Conservation (phyloP, 2,113 vertebrate species). For the Malaclemys terrapin region DNA sequence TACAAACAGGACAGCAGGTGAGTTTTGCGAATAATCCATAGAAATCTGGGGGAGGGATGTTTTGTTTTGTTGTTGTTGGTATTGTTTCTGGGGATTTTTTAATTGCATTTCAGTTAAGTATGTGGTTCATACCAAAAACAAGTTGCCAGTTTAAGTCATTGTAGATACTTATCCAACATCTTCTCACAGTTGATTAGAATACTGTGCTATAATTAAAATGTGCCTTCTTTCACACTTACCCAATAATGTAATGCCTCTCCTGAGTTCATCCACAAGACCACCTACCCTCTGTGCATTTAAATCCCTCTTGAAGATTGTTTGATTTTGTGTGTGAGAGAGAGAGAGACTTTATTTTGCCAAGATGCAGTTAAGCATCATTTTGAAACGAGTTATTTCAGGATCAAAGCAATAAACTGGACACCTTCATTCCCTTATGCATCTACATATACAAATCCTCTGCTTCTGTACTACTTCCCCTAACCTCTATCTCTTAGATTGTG, state of each 20-base stretch:
- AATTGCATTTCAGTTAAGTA: neutral
- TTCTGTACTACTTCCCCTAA: neutral
- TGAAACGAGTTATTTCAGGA: neutral
- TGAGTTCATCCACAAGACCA: neutral
- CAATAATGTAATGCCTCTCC: neutral
- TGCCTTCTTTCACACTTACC: neutral
- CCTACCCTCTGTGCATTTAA: neutral
- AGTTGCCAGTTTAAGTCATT: neutral
- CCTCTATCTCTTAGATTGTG: neutral
- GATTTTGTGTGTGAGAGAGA: neutral
- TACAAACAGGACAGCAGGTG: constrained; percentile 91
- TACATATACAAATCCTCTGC: neutral
- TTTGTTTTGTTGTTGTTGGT: neutral
- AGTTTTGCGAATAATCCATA: neutral
- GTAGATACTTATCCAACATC: neutral
- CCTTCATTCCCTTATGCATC: neutral
- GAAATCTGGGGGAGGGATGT: neutral
- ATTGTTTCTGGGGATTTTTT: neutral
- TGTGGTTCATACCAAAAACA: neutral
- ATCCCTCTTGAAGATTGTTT: neutral
- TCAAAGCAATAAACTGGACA: neutral
- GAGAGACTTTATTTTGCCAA: neutral
- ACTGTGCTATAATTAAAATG: neutral
- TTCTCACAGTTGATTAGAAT: neutral
- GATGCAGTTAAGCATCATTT: neutral